Conservation (phyloP, 2,113 vertebrate genomes). For the Burhinus oedicnemus region DNA sequence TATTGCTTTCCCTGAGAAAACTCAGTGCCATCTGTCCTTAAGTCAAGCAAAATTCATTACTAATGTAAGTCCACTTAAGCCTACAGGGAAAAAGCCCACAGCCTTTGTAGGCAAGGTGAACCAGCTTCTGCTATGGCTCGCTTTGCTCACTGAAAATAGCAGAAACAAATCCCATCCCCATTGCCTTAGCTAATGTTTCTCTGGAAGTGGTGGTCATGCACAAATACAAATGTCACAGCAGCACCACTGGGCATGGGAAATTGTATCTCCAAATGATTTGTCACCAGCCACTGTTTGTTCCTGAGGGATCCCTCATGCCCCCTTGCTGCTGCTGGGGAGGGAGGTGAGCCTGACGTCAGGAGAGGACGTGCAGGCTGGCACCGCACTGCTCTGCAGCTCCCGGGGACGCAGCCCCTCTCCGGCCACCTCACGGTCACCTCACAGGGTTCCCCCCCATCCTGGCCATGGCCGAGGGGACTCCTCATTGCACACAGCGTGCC, state of each 20-base stretch:
- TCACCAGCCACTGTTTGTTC: background rate
- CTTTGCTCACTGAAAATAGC: background rate
- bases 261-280: background rate
- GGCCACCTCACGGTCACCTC: fast-evolving
- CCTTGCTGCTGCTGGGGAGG: background rate
- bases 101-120: background rate
- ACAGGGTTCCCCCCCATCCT: background rate
- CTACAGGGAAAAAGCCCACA: background rate
- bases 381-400: background rate
- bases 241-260: background rate
- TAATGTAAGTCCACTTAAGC: background rate
- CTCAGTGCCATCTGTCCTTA: background rate
- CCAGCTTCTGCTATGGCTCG: background rate
- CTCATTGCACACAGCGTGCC: too few relatives aligned
- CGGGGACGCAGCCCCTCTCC: fast-evolving
- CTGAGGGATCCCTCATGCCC: background rate
- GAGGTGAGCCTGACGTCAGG: fast-evolving
- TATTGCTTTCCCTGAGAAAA: background rate
- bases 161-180: fast-evolving
- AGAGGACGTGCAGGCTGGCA: fast-evolving
- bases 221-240: background rate
- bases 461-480: background rate
- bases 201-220: background rate
- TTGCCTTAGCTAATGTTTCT: background rate
- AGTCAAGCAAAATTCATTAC: background rate